These are phyloP conservation scores for Ara ararauna DNA, from an alignment of 2,797 vertebrate species.

Conservation along the genomic window DNA sequence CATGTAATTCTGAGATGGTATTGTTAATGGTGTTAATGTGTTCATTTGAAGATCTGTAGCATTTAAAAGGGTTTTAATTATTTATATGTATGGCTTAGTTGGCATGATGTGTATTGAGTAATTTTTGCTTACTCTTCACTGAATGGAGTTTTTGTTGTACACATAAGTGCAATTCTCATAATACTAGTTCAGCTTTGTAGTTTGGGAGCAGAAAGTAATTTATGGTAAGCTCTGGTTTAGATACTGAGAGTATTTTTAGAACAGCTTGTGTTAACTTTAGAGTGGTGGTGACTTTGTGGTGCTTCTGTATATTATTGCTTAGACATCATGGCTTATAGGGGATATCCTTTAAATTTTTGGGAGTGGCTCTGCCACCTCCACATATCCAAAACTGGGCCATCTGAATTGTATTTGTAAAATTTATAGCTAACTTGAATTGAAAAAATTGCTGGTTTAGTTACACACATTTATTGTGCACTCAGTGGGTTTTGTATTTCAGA, in stretches of 20 bases:
- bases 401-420: neutral
- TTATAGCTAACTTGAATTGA: neutral
- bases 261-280: neutral
- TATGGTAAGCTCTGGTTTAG: neutral
- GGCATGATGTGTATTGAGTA: neutral
- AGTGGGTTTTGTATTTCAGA: neutral
- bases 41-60: neutral
- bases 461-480: neutral
- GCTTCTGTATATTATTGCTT: neutral
- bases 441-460: neutral
- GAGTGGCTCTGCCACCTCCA: neutral
- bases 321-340: neutral
- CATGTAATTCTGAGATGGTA: neutral
- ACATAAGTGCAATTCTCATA: neutral
- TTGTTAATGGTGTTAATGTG: neutral
- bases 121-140: neutral
- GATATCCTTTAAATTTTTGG: neutral
- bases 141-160: neutral
- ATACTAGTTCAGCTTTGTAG: neutral
- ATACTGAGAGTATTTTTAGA: neutral
- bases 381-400: neutral
- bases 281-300: neutral
- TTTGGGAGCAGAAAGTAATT: neutral
- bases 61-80: neutral
- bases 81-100: neutral